Percentiles rank a stretch among this genome's conserved stretches.
phyloP scores from a whole-genome alignment of 2,888 invertebrate genomes.

The Andrena minutula region DNA sequence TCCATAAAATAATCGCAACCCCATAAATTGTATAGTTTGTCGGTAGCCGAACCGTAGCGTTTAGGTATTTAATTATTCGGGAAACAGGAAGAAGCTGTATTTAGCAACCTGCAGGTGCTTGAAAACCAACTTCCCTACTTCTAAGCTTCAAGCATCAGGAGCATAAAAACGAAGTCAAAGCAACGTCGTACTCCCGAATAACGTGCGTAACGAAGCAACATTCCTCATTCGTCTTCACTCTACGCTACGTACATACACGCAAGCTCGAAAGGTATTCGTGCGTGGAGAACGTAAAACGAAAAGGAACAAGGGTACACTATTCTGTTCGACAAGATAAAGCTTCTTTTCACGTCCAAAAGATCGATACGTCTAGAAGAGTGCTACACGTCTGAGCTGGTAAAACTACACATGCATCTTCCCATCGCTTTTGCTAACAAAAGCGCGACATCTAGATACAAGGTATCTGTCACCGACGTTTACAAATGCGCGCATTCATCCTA shows the following conservation, averaged over 20 bases:
- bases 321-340: conserved; percentile 14
- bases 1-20: conserved; percentile 25
- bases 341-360: conserved; percentile 3
- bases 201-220: background rate
- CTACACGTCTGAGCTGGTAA: conserved; percentile 8
- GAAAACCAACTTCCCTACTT: no score
- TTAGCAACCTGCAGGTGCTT: no score
- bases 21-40: conserved; percentile 12
- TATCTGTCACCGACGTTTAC: background rate
- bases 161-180: no score
- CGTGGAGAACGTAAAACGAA: background rate
- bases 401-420: conserved; percentile 5
- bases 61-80: background rate
- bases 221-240: background rate
- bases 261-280: background rate
- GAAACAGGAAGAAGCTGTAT: background rate
- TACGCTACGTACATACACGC: background rate
- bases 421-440: conserved; percentile 11
- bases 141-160: no score
- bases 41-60: background rate
- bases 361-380: conserved; percentile 9
- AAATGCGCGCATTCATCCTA: background rate
- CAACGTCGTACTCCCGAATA: no score
- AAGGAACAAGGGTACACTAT: background rate
- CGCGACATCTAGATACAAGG: background rate